Conservation (phyloP, 2,113 vertebrate genomes). For the Mesembrinibis cayennensis region DNA sequence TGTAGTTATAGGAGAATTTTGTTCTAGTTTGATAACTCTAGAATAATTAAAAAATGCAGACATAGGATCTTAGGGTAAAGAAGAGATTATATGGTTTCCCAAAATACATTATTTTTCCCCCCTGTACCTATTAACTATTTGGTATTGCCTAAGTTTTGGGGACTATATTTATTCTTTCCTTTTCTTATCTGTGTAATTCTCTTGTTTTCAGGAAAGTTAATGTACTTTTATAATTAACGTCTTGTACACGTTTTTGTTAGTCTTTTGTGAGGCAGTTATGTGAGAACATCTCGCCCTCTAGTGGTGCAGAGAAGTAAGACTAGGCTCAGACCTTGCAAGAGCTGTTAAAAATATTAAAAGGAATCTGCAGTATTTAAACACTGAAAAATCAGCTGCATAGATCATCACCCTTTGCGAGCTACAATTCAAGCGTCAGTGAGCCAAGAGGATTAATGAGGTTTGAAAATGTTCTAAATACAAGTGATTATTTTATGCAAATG, state of each 20-base stretch:
- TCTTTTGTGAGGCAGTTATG: neutral
- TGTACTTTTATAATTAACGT: neutral
- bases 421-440: neutral
- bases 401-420: neutral
- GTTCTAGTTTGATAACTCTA: neutral
- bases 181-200: neutral
- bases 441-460: neutral
- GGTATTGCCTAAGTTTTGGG: neutral
- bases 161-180: neutral
- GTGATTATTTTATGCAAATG: neutral
- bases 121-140: neutral
- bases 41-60: neutral
- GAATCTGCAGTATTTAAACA: neutral
- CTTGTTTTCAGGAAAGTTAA: neutral
- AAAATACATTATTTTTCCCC: neutral
- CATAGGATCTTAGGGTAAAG: neutral
- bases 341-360: neutral
- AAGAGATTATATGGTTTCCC: neutral
- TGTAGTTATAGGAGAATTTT: neutral
- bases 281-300: slow-evolving; percentile 24
- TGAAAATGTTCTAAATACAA: neutral
- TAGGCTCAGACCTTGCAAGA: neutral
- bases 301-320: neutral
- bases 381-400: neutral
- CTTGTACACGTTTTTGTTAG: accelerated